A percentile compares a stretch with the other conserved stretches of the same genome.
Conservation (phyloP, 2,888 invertebrate genomes). For the Melinaea marsaeus region DNA sequence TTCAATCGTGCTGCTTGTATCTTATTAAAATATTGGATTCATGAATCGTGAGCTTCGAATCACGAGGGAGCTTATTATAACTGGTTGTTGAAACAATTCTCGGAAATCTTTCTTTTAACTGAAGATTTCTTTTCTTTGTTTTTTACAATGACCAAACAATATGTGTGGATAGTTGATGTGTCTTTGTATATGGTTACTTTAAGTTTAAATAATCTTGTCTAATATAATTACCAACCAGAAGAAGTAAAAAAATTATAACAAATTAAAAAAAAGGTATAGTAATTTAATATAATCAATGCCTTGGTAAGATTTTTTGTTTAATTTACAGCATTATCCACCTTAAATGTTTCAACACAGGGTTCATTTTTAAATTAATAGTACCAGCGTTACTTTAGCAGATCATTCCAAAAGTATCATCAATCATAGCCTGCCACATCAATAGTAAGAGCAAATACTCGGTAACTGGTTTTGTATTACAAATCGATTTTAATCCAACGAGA, state of each 20-base stretch:
- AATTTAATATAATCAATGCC: conserved; percentile 7
- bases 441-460: conserved; percentile 58
- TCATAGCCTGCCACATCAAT: conserved; percentile 61
- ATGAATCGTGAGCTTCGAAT: conserved; percentile 22
- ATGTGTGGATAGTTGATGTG: not conserved
- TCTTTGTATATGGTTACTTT: not conserved
- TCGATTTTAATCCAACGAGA: conserved; percentile 55
- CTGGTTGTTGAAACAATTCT: conserved; percentile 15
- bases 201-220: too few species aligned
- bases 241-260: not conserved
- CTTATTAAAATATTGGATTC: conserved; percentile 22
- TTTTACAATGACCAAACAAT: conserved; percentile 1
- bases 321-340: conserved; percentile 21
- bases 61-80: conserved; percentile 25
- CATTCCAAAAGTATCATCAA: conserved; percentile 48
- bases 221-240: not conserved
- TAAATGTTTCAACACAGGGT: conserved; percentile 21
- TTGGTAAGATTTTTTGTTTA: not conserved
- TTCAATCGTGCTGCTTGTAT: conserved; percentile 19
- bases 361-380: conserved; percentile 27
- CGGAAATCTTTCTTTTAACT: conserved; percentile 13
- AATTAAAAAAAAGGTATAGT: conserved; percentile 1
- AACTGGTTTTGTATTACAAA: conserved; percentile 54
- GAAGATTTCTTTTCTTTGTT: not conserved
- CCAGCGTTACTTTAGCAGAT: conserved; percentile 36